Evolutionary conservation across 2,113 vertebrate genomes (phyloP), one percentile per base, ranked within the genome.

Genomic region (Nothocercus julius): DNA sequence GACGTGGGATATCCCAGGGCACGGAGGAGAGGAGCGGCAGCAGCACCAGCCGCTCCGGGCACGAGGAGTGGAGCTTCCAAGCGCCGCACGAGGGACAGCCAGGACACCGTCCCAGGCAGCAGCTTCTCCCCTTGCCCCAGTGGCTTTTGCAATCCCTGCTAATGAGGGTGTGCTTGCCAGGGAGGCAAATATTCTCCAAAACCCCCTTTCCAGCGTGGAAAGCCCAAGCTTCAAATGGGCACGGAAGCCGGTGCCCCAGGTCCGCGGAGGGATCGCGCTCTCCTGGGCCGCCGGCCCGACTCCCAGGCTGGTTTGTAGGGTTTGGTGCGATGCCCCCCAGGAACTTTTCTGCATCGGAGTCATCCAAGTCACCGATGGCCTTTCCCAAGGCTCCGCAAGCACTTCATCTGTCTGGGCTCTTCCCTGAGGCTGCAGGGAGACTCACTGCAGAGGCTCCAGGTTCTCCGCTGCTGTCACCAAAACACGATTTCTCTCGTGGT

Each of bases 291-390:
- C n/a, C 54, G n/a, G 54, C 2, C 20, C 2, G 1, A 54, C 18
- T 47, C 30, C 64, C 44, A 78, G 49, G 73, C 3, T 30, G 40
- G 47, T 83, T 64, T 70, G 5, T 8, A 54, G 54, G 72, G 40
- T 27, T 7, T 3, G 49, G 13, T 2, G 4, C 32, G 13, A 11
- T 0, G 0, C 25, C 36, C 51, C 51, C 20, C 36, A 8, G 30
- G 34, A 44, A 13, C 18, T 1, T 32, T 21, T 36, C 59, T 19
- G 40, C 59, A n/a, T 42, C 53, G 2, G 2, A 38, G 27, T 47
- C 7, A 10, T 0, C 8, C 36, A 45, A 1, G 1, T 0, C 4
- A 38, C 3, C 32, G 10, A 18, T 27, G 15, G 12, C 62, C 36
- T n/a, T 30, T 36, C 27, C 11, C 1, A 17, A 12, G 34, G 61